Base-by-base conservation (phyloP, 2,113 vertebrate genomes). In the Ptilonorhynchus violaceus region DNA sequence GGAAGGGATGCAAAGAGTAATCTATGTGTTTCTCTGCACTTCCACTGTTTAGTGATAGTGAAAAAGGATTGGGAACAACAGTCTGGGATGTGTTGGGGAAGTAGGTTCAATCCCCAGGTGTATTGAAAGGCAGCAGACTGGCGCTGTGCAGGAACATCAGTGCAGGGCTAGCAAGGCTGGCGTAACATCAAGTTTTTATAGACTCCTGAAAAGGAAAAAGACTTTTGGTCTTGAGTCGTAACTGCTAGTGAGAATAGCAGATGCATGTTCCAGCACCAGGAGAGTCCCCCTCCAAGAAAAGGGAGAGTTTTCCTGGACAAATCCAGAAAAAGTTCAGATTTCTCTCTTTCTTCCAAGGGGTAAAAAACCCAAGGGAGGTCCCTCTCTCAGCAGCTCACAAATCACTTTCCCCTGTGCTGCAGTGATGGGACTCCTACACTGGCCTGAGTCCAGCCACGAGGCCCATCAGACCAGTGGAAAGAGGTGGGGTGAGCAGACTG, bases 161-260 rank as follows among this genome's bases (percentile, higher is more conserved):
- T 22, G 63, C 4, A 6, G 76, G 68, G 52, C 72, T 88, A 81
- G 76, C 22, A 64, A 81, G 44, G 74, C 85, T 97, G 92, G 96
- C 92, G 10, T 97, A 94, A 96, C 93, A 97, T 96, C 96, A 97
- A 96, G 95, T 96, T 95, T 96, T 97, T 88, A 84, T 91, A 70
- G 76, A 59, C 83, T 94, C 56, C 76, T 88, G 92, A 92, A 94
- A 92, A 93, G 56, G 49, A 91, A 94, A 95, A 88, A 72, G 76
- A 52, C 59, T 95, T 85, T 96, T 85, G 53, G 70, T 96, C 92
- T 63, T 67, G 69, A 70, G 69, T 81, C 0, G 52, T 88, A 89
- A 49, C 46, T 93, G 91, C 89, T 89, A 95, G 85, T 12, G 39
- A 93, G 90, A 95, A 91, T 76, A 97, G 93, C 92, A 93, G 87